Evolutionary conservation across 2,888 invertebrate genomes (phyloP), one percentile per base, ranked within the genome.

Genomic region (Drosophila fungiperda): DNA sequence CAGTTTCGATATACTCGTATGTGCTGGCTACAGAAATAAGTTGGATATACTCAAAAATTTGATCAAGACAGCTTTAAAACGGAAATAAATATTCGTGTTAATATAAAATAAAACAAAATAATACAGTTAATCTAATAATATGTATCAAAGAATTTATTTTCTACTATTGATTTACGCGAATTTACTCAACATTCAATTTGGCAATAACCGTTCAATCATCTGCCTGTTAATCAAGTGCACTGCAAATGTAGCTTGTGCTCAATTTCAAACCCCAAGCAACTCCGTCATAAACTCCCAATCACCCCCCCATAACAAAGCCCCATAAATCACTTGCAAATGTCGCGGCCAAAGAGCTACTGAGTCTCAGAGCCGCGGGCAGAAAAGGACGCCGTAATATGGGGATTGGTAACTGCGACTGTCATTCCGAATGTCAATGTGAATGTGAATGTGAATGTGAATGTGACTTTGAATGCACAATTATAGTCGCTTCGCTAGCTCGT

Each of bases 311-410:
- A 40, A 64, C 68, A 76, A 78, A 78, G 62, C 59, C 32, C 54
- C 87, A 90, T 87, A 87, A 87, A 87, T 87, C 87, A 87, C 85
- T 89, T 90, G 89, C 84, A 87, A 87, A 87, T 87, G 87, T 82
- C 85, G 76, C 70, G 68, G 72, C 82, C 73, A 76, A 75, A 64
- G 55, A 72, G 66, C 55, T n/a, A 29, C 12, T 45, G 68, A 36
- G 66, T 32, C 20, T 40, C 49, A 42, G 35, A 55, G 49, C 66
- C 42, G 53, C 55, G 64, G 54, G 50, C 40, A 40, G 45, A 57
- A 48, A 54, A 66, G 53, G 40, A 73, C 55, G 40, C 89, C 38
- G 63, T 76, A 82, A 74, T 85, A 84, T 66, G 73, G 70, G 23
- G 60, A 32, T 45, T 29, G 38, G n/a, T 35, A 50, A 54, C 75